Percentiles rank a stretch among this genome's conserved stretches.
Conservation (phyloP, 2,888 invertebrate species). For the Electrophaes corylata region DNA sequence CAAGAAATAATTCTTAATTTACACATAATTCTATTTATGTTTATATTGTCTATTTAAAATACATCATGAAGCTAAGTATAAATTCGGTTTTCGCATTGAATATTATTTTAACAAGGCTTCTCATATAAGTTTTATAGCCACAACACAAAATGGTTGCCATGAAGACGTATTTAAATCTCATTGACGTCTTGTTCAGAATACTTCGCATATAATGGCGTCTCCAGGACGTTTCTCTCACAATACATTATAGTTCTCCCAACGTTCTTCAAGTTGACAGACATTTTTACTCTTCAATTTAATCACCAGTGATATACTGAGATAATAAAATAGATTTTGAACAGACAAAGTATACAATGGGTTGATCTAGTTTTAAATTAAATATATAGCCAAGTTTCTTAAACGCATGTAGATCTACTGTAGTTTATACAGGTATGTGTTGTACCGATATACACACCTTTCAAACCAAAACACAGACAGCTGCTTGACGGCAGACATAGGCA, state of each 20-base stretch:
- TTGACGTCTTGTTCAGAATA: constrained; percentile 70
- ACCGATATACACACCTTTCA: too few relatives aligned
- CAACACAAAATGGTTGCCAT: constrained; percentile 47
- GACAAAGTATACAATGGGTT: background rate
- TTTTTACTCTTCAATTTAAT: constrained; percentile 5
- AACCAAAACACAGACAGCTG: too few relatives aligned
- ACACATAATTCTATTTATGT: too few relatives aligned
- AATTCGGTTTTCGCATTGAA: background rate
- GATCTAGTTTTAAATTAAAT: too few relatives aligned
- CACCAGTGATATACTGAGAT: background rate
- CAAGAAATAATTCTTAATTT: too few relatives aligned
- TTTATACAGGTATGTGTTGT: too few relatives aligned
- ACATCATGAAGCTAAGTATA: too few relatives aligned
- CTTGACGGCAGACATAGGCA: too few relatives aligned
- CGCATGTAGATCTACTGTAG: too few relatives aligned
- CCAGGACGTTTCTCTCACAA: constrained; percentile 26
- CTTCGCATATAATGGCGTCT: constrained; percentile 68
- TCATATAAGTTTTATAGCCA: constrained; percentile 48
- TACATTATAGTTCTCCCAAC: constrained; percentile 13
- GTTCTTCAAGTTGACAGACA: constrained; percentile 19
- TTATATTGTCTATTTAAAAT: too few relatives aligned
- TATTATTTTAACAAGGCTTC: background rate
- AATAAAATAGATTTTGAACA: background rate
- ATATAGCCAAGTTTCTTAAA: too few relatives aligned
- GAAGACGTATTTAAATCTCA: constrained; percentile 74